Evolutionary conservation across 2,888 invertebrate species (phyloP).

Genomic region (Notodonta ziczac): DNA sequence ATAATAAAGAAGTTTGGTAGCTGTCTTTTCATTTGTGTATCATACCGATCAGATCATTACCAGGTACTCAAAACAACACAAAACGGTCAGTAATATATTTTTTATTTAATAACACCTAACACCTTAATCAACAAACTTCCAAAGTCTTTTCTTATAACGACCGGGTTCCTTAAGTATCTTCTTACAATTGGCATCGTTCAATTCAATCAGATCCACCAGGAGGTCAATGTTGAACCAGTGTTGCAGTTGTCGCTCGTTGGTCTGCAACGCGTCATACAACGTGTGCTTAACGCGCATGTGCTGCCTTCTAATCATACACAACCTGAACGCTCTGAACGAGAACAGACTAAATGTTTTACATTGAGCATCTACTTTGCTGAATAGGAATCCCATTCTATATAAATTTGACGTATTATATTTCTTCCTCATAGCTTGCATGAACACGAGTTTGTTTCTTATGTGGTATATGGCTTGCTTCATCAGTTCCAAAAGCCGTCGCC

Average conservation of each 20-base stretch:
- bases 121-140: conserved; percentile 44
- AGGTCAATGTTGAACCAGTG: conserved; percentile 58
- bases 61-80: no score
- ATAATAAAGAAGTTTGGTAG: no score
- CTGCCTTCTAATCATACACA: conserved; percentile 29
- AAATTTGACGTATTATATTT: conserved; percentile 38
- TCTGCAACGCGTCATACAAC: conserved; percentile 35
- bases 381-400: conserved; percentile 66
- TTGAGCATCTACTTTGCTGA: conserved; percentile 54
- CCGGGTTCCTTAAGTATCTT: conserved; percentile 20
- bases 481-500: conserved; percentile 51
- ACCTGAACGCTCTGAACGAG: conserved; percentile 30
- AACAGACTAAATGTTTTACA: conserved; percentile 45
- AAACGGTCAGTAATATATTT: no score
- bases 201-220: conserved; percentile 42
- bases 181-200: conserved; percentile 42
- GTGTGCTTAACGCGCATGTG: neutral
- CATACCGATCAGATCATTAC: no score
- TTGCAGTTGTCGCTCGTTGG: conserved; percentile 45
- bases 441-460: conserved; percentile 55
- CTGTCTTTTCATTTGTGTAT: no score
- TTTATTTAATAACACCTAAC: neutral
- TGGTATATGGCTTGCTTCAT: conserved; percentile 65
- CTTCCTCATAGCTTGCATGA: conserved; percentile 53
- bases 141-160: conserved; percentile 31